Conservation (phyloP, 2,797 vertebrate genomes). For the Lutjanus argentimaculatus region DNA sequence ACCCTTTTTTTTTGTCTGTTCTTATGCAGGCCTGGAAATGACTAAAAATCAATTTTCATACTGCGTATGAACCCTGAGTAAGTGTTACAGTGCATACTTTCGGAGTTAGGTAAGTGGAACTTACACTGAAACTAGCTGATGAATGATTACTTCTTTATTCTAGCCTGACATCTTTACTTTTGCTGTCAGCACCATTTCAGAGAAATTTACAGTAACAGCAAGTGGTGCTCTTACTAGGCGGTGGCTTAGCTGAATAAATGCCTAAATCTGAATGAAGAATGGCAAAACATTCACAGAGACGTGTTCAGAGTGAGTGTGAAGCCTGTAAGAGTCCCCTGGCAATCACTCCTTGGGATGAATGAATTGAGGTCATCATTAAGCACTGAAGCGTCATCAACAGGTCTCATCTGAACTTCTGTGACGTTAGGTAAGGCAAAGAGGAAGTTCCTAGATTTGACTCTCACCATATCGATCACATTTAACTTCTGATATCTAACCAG, state of each 20-base stretch:
- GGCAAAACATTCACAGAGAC: not conserved
- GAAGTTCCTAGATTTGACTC: conserved; percentile 48
- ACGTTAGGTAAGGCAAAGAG: conserved; percentile 10
- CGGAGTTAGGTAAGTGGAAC: not conserved
- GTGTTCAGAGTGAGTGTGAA: conserved; percentile 4
- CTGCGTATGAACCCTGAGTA: too few species aligned
- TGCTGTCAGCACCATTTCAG: not conserved
- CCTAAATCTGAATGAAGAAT: not conserved
- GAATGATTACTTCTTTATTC: conserved; percentile 10
- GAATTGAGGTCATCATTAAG: conserved; percentile 75
- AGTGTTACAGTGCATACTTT: not conserved
- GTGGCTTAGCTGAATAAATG: not conserved
- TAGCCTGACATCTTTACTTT: not conserved
- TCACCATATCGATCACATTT: conserved; percentile 8
- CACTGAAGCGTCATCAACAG: conserved; percentile 58
- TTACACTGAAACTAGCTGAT: not conserved
- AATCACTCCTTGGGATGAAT: conserved; percentile 45
- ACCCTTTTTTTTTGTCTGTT: too few species aligned
- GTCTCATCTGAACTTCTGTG: conserved; percentile 12
- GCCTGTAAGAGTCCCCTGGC: conserved; percentile 29
- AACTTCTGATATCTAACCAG: conserved; percentile 45
- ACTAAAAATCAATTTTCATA: too few species aligned
- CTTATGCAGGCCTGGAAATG: not conserved
- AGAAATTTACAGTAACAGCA: not conserved
- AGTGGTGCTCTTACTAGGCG: not conserved